phyloP scores from a whole-genome alignment of 2,113 vertebrate species.

The Periophthalmus modestus region DNA sequence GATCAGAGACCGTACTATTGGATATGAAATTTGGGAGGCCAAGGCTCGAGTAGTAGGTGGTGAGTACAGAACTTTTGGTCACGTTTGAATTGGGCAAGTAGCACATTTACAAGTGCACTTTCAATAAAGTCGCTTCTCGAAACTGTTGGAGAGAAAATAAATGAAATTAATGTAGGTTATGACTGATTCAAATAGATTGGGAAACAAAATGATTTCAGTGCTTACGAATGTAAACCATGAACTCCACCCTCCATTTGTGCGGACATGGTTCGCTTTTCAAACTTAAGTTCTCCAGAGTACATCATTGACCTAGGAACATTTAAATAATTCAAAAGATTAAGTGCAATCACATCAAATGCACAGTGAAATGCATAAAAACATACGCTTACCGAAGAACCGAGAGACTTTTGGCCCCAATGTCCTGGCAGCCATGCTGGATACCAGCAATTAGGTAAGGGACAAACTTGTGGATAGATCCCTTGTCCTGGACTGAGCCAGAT shows the following conservation, averaged over 20 bases:
- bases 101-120: constrained; percentile 37
- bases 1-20: constrained; percentile 21
- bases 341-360: background rate
- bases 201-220: constrained; percentile 31
- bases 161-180: background rate
- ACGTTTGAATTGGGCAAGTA: constrained; percentile 43
- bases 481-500: constrained; percentile 91
- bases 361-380: background rate
- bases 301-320: constrained; percentile 86
- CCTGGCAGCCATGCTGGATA: constrained; percentile 94
- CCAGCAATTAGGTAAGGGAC: constrained; percentile 92
- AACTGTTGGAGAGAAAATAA: constrained; percentile 72
- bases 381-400: constrained; percentile 86
- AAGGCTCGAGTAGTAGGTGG: constrained; percentile 30
- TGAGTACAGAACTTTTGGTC: constrained; percentile 69
- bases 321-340: background rate
- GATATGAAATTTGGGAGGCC: constrained; percentile 10
- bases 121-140: constrained; percentile 92
- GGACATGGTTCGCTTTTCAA: constrained; percentile 93
- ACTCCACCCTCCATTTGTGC: constrained; percentile 93
- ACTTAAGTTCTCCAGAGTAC: constrained; percentile 95
- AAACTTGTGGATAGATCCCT: constrained; percentile 94
- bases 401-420: constrained; percentile 91
- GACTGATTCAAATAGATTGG: background rate
- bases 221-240: constrained; percentile 94